Conservation (phyloP, 2,113 vertebrate species). For the Amphiprion percula region DNA sequence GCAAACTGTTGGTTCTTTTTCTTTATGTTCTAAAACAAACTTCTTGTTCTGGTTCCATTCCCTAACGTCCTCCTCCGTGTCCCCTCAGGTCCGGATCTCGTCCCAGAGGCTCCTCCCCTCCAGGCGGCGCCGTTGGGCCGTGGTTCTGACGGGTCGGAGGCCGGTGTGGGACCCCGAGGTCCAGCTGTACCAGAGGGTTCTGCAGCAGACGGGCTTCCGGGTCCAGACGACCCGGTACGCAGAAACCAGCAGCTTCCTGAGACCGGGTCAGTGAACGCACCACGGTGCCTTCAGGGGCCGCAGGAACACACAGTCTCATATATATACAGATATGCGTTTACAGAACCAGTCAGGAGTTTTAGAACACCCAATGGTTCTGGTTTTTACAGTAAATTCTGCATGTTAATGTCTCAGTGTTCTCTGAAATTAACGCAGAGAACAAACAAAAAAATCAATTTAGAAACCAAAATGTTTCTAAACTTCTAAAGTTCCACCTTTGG, state of each 20-base stretch:
- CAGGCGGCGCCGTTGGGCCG: conserved; percentile 56
- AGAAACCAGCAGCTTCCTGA: conserved; percentile 66
- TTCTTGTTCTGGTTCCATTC: too few relatives aligned
- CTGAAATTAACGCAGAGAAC: too few relatives aligned
- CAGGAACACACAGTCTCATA: background rate
- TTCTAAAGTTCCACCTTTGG: too few relatives aligned
- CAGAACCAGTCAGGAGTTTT: too few relatives aligned
- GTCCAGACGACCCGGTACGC: conserved; percentile 83
- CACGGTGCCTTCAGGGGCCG: background rate
- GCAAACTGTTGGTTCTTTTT: too few relatives aligned
- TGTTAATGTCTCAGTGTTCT: too few relatives aligned
- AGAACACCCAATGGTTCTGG: too few relatives aligned
- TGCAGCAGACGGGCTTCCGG: conserved; percentile 83
- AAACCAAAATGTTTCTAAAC: too few relatives aligned
- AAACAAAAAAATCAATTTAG: too few relatives aligned
- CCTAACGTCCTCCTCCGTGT: background rate
- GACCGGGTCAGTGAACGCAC: conserved; percentile 35
- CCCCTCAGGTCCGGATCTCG: conserved; percentile 73
- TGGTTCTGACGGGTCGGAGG: conserved; percentile 83
- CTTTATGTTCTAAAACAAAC: too few relatives aligned
- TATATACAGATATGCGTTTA: too few relatives aligned
- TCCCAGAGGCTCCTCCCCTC: conserved; percentile 13
- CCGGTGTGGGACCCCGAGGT: conserved; percentile 77
- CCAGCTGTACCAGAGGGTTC: conserved; percentile 84
- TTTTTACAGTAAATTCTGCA: too few relatives aligned